phyloP scores from a whole-genome alignment of 2,113 vertebrate species.

The Callorhinus ursinus region DNA sequence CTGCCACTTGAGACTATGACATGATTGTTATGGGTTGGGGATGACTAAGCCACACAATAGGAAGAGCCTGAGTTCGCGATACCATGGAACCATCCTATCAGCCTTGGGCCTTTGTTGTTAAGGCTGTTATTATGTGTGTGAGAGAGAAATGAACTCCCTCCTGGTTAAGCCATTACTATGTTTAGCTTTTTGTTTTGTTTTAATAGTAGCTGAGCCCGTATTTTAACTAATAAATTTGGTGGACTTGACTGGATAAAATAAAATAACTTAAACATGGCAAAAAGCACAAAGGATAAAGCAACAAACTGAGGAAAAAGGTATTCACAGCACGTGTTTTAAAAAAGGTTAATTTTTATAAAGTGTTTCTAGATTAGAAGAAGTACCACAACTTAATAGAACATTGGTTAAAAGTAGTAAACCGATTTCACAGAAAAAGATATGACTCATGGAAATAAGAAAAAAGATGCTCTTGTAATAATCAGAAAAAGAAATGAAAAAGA shows the following conservation, averaged over 20 bases:
- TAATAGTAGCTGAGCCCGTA: background rate
- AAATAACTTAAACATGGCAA: background rate
- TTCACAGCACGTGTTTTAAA: background rate
- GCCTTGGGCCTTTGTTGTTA: background rate
- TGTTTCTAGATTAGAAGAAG: background rate
- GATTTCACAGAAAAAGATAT: background rate
- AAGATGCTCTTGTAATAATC: background rate
- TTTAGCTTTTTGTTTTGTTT: background rate
- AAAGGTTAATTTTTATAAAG: background rate
- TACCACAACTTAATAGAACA: background rate
- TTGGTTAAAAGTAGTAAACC: background rate
- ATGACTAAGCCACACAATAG: background rate
- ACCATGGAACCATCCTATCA: rapidly evolving
- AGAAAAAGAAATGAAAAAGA: background rate
- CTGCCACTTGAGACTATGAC: background rate
- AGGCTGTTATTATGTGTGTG: too few relatives aligned
- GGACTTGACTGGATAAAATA: background rate
- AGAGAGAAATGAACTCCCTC: background rate
- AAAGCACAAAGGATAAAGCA: background rate
- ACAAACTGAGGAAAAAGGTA: background rate
- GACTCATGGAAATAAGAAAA: background rate
- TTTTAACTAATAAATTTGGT: background rate
- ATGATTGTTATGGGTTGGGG: too few relatives aligned
- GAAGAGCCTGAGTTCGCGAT: background rate
- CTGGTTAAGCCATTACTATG: background rate